Conservation (phyloP, 2,888 invertebrate species). For the Brenthis hecate region DNA sequence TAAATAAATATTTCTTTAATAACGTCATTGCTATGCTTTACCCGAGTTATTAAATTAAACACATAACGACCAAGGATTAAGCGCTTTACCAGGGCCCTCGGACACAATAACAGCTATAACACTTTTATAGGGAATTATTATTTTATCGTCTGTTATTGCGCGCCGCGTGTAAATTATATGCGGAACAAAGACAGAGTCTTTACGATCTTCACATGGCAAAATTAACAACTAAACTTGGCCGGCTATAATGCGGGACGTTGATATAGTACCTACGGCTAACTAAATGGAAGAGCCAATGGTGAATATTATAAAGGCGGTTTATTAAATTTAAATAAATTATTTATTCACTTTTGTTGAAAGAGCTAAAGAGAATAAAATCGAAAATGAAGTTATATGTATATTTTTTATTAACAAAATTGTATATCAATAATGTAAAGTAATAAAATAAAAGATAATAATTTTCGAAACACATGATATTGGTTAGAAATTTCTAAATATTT, state of each 20-base stretch:
- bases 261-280: background rate
- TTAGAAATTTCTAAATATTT: too few species aligned
- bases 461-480: too few species aligned
- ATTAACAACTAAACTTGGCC: conserved; percentile 51
- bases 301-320: background rate
- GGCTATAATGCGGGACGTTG: conserved; percentile 32
- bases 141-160: conserved; percentile 42
- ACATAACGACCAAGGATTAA: conserved; percentile 31
- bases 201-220: conserved; percentile 44
- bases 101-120: conserved; percentile 31
- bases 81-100: conserved; percentile 27
- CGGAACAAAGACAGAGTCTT: conserved; percentile 46
- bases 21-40: background rate
- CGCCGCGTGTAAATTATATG: conserved; percentile 42
- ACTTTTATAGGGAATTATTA: conserved; percentile 42
- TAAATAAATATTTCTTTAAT: conserved; percentile 1
- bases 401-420: too few species aligned
- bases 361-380: too few species aligned
- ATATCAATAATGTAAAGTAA: too few species aligned
- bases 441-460: too few species aligned
- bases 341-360: background rate
- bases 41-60: conserved; percentile 33
- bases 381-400: too few species aligned
- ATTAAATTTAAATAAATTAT: background rate
- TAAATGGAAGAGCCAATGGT: conserved; percentile 18